Percentiles rank a stretch among this genome's conserved stretches.
Evolutionary conservation across 2,888 invertebrate species (phyloP).

Genomic region (Tetrapedia diversipes): DNA sequence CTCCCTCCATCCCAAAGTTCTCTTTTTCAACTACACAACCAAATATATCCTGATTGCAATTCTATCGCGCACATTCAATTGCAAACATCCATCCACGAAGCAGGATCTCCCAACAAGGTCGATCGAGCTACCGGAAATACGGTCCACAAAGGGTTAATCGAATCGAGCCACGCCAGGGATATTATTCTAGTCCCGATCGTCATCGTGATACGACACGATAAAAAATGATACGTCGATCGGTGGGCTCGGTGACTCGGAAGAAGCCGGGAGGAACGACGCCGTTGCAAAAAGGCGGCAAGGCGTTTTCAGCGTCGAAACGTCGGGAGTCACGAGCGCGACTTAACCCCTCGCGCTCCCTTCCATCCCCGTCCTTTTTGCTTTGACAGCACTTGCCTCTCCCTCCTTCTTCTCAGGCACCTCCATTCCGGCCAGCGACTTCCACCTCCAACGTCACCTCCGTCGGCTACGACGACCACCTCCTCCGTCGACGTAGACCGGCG

Average conservation of each 20-base stretch:
- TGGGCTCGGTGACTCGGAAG: slow-evolving; percentile 18
- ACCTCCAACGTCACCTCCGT: slow-evolving; percentile 53
- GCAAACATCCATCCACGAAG: no score
- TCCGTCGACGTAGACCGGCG: slow-evolving; percentile 37
- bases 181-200: not conserved
- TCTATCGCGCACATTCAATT: no score
- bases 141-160: slow-evolving; percentile 23
- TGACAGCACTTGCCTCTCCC: slow-evolving; percentile 65
- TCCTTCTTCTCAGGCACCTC: slow-evolving; percentile 47
- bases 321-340: slow-evolving; percentile 62
- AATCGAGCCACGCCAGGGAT: not conserved
- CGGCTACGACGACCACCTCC: slow-evolving; percentile 50
- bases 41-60: no score
- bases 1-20: no score
- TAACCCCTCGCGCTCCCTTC: slow-evolving; percentile 35
- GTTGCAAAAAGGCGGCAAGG: slow-evolving; percentile 5
- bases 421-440: slow-evolving; percentile 51
- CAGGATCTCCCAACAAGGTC: no score
- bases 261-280: not conserved
- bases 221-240: slow-evolving; percentile 33
- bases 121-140: no score
- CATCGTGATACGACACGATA: slow-evolving; percentile 7
- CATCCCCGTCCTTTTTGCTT: slow-evolving; percentile 57
- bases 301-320: slow-evolving; percentile 35
- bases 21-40: no score